Evolutionary conservation across 2,888 invertebrate genomes (phyloP).

Genomic region (Ophion slaviceki): DNA sequence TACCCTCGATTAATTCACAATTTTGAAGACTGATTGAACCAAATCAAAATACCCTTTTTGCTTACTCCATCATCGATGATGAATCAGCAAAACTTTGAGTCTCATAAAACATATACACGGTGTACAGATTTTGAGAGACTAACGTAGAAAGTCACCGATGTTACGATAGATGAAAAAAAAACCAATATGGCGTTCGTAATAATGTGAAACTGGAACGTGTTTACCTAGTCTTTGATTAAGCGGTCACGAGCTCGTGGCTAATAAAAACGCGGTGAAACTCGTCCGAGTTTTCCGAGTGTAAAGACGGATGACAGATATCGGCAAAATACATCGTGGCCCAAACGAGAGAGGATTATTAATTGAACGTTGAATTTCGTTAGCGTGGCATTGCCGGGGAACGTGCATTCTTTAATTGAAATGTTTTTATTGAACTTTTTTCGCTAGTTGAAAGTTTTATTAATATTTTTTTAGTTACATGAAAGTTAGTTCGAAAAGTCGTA

Average conservation of each 20-base stretch:
- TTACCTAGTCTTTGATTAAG: constrained; percentile 74
- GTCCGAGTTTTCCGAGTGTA: not conserved
- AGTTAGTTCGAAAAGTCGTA: too few relatives aligned
- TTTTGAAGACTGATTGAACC: too few relatives aligned
- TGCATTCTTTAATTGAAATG: not conserved
- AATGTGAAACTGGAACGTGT: constrained; percentile 66
- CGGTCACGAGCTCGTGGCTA: constrained; percentile 56
- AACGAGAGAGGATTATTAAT: not conserved
- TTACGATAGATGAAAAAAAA: not conserved
- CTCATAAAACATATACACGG: too few relatives aligned
- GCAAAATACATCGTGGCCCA: not conserved
- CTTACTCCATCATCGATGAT: too few relatives aligned
- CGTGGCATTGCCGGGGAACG: not conserved
- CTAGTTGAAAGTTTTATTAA: too few relatives aligned
- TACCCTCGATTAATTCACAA: too few relatives aligned
- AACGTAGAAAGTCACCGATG: too few relatives aligned
- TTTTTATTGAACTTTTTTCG: too few relatives aligned
- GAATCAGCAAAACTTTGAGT: too few relatives aligned
- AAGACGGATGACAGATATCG: not conserved
- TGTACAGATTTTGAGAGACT: too few relatives aligned
- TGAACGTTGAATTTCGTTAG: not conserved
- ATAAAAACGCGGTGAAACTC: constrained; percentile 43
- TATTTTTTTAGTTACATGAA: too few relatives aligned
- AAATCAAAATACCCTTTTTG: too few relatives aligned
- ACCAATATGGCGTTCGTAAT: not conserved